phyloP scores from a whole-genome alignment of 1,140 invertebrate genomes.

The Bombus waltoni region DNA sequence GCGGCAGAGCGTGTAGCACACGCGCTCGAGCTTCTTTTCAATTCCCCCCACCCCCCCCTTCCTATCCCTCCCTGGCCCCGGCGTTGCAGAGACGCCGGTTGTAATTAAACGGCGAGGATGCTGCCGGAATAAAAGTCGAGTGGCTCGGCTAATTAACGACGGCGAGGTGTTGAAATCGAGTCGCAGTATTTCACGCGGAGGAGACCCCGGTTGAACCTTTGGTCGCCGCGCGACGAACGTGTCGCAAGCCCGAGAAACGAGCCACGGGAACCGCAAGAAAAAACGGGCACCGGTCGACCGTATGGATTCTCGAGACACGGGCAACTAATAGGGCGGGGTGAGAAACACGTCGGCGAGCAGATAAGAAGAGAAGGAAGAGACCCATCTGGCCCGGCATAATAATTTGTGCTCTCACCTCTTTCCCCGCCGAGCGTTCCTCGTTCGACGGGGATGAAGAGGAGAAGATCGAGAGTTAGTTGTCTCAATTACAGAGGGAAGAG shows the following conservation, averaged over 20 bases:
- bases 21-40: conserved; percentile 23
- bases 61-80: not conserved
- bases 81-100: conserved; percentile 20
- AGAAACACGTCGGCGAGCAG: conserved; percentile 76
- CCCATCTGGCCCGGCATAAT: conserved; percentile 57
- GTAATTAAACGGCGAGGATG: conserved; percentile 70
- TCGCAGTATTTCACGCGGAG: conserved; percentile 76
- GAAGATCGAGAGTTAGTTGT: conserved; percentile 40
- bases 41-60: not conserved
- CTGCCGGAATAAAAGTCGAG: conserved; percentile 68
- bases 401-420: conserved; percentile 59
- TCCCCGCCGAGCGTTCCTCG: not conserved
- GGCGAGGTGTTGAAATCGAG: conserved; percentile 77
- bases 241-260: conserved; percentile 36
- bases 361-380: conserved; percentile 68
- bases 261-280: conserved; percentile 27
- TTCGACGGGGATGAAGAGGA: not conserved
- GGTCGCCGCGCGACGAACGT: conserved; percentile 44
- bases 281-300: conserved; percentile 17
- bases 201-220: conserved; percentile 38
- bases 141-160: conserved; percentile 77
- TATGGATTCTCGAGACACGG: conserved; percentile 69
- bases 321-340: conserved; percentile 77
- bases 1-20: conserved; percentile 50
- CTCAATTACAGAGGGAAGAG: conserved; percentile 56